phyloP scores from a whole-genome alignment of 2,113 vertebrate genomes.

The Glaucomys volans region DNA sequence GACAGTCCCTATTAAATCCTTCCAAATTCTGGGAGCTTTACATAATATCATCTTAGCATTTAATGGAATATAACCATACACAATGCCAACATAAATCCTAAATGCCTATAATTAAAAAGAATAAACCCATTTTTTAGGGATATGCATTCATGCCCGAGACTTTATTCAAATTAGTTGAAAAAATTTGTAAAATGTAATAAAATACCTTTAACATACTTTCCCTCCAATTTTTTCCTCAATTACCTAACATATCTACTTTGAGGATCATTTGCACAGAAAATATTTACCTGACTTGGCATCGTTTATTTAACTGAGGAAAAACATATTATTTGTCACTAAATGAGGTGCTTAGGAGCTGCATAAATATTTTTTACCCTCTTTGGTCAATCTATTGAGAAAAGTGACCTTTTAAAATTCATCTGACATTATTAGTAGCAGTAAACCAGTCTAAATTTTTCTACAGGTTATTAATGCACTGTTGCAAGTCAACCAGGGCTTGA shows the following conservation, averaged over 20 bases:
- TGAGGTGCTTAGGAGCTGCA: neutral
- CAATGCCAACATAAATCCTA: neutral
- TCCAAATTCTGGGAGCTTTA: slow-evolving; percentile 41
- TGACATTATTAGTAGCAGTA: slow-evolving; percentile 17
- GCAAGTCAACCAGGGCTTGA: neutral
- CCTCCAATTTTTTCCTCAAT: neutral
- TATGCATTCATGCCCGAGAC: neutral
- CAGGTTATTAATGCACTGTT: slow-evolving; percentile 38
- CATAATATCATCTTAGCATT: slow-evolving; percentile 25
- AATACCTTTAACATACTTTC: neutral
- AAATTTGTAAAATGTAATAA: slow-evolving; percentile 48
- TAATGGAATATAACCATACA: neutral
- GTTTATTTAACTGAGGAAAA: slow-evolving; percentile 34
- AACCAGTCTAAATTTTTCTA: slow-evolving; percentile 37
- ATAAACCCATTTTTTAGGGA: slow-evolving; percentile 7
- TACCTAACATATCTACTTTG: neutral
- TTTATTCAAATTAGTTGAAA: slow-evolving; percentile 22
- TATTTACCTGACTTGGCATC: slow-evolving; percentile 56
- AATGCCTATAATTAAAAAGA: slow-evolving; percentile 44
- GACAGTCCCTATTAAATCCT: slow-evolving; percentile 54
- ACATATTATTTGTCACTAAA: neutral
- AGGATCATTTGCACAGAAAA: slow-evolving; percentile 31
- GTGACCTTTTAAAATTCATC: slow-evolving; percentile 45
- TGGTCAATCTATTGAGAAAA: slow-evolving; percentile 18
- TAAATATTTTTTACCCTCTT: neutral